Evolutionary conservation across 2,888 invertebrate species (phyloP), one percentile per base, ranked within the genome.

Genomic region (Leptinotarsa juncta): DNA sequence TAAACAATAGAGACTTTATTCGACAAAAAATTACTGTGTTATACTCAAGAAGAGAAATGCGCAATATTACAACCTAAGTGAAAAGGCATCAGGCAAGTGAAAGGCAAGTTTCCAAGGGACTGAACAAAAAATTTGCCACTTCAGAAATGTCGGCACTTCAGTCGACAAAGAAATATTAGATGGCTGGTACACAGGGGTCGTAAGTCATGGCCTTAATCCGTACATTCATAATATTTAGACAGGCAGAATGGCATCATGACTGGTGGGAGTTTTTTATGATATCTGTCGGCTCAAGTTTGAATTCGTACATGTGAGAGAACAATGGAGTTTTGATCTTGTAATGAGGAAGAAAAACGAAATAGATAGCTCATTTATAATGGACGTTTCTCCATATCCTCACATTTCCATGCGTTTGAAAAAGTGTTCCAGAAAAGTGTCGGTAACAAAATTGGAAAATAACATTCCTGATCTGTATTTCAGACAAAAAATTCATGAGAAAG

Each of bases 211-310:
- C 79, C 79, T 79, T 83, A 83, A 83, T 62, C 82, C 80, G 77
- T 81, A 80, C 62, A 83, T 83, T 82, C 81, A 82, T 83, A 82
- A 82, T 82, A 81, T 82, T 83, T 80, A 78, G 81, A 82, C 81
- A 81, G 82, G 77, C 80, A 75, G 76, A 50, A 57, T n/a, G 42
- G 62, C 62, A 26, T 62, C 42, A 42, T 62, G 16, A 32, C 62
- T n/a, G 12, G 42, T 16, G 62, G 32, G 42, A 62, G 62, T 62
- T 32, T 32, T 62, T 62, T 62, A 62, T 62, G 62, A 32, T 16
- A 42, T 62, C 42, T 32, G 62, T 32, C 62, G 7, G 62, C 62
- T 32, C 26, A 62, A 62, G 42, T 62, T 32, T 42, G 62, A 42
- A 32, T 62, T 42, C 10, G n/a, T 62, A 62, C 42, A n/a, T 42